Evolutionary conservation across 2,113 vertebrate genomes (phyloP).

Genomic region (Candoia aspera): DNA sequence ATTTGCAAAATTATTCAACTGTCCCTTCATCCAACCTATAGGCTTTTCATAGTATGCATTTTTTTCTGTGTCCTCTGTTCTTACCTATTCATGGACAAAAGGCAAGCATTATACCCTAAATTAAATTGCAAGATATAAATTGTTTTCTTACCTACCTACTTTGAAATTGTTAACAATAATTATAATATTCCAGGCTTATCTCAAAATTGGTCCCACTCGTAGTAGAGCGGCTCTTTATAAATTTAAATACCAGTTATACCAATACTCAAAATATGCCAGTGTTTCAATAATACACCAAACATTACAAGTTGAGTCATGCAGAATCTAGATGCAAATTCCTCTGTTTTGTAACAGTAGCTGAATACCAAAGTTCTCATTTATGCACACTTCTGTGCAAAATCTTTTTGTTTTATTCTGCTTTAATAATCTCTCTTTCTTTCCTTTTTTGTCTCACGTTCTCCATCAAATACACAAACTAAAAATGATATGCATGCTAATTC

Average conservation of each 20-base stretch:
- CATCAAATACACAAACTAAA: not conserved
- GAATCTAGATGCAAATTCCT: not conserved
- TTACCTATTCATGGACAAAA: not conserved
- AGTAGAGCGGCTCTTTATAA: not conserved
- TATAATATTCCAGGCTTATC: constrained; percentile 22
- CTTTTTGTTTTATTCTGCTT: not conserved
- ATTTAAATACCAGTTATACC: not conserved
- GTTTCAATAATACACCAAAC: not conserved
- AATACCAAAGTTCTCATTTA: not conserved
- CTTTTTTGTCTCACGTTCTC: not conserved
- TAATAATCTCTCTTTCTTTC: not conserved
- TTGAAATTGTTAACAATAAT: constrained; percentile 22
- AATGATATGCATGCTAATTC: not conserved
- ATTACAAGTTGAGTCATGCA: not conserved
- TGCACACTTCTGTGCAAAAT: not conserved
- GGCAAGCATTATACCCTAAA: not conserved
- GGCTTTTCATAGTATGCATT: not conserved
- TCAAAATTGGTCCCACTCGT: not conserved
- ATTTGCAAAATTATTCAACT: not conserved
- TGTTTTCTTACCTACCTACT: constrained; percentile 14
- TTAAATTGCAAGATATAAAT: constrained; percentile 13
- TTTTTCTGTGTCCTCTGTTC: not conserved
- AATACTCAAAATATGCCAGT: not conserved
- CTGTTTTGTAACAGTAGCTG: not conserved
- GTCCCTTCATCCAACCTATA: not conserved